Evolutionary conservation across 2,888 invertebrate genomes (phyloP).

Genomic region (Mechanitis messenoides): DNA sequence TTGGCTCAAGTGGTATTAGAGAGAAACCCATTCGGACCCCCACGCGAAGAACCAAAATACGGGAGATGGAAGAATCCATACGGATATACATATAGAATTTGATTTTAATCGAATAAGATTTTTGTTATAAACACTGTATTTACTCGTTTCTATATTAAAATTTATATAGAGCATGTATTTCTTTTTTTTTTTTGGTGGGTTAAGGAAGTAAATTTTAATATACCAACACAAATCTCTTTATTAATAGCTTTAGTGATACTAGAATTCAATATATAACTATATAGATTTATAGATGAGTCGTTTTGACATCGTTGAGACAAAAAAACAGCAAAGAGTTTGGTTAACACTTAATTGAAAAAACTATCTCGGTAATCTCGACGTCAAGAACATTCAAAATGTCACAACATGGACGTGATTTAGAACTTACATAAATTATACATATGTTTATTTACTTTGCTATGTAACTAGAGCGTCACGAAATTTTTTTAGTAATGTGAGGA

Average conservation of each 20-base stretch:
- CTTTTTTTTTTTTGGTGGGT: too few relatives aligned
- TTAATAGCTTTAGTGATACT: too few relatives aligned
- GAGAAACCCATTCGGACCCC: slow-evolving; percentile 61
- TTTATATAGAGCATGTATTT: too few relatives aligned
- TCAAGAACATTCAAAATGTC: slow-evolving; percentile 17
- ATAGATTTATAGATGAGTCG: too few relatives aligned
- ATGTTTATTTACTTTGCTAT: slow-evolving; percentile 9
- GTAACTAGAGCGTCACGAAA: slow-evolving; percentile 18
- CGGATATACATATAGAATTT: slow-evolving; percentile 57
- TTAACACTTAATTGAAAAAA: slow-evolving; percentile 1
- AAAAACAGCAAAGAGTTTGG: neutral
- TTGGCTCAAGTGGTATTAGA: slow-evolving; percentile 60
- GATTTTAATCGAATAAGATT: slow-evolving; percentile 12
- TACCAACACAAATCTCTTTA: too few relatives aligned
- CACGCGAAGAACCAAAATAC: slow-evolving; percentile 59
- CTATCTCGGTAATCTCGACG: slow-evolving; percentile 7
- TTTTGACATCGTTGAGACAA: too few relatives aligned
- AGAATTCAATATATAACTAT: too few relatives aligned
- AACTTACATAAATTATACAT: slow-evolving; percentile 6
- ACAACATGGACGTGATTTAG: slow-evolving; percentile 16
- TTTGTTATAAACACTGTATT: neutral
- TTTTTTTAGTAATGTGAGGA: slow-evolving; percentile 33
- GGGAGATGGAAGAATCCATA: slow-evolving; percentile 59
- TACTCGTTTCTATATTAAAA: too few relatives aligned
- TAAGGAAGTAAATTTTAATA: too few relatives aligned